Conservation (phyloP, 2,113 vertebrate species). For the Emydura subglobosa region DNA sequence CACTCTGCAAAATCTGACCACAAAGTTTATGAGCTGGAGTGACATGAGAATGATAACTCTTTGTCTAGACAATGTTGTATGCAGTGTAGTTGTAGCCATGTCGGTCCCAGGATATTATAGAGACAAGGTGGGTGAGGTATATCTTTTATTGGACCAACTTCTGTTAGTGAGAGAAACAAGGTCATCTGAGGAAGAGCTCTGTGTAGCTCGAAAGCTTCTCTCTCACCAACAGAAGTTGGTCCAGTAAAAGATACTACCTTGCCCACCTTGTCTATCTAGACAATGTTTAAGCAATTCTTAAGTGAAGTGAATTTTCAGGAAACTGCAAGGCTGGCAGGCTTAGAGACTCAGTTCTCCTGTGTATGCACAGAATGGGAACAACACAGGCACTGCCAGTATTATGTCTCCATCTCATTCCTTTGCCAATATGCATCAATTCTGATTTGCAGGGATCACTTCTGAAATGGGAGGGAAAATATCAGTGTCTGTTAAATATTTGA, state of each 20-base stretch:
- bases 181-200: background rate
- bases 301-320: background rate
- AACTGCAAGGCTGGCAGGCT: background rate
- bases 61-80: background rate
- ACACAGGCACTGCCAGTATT: background rate
- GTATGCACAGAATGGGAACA: background rate
- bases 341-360: background rate
- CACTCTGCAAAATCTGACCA: background rate
- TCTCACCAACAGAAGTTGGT: background rate
- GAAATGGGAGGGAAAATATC: background rate
- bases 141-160: background rate
- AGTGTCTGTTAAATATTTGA: background rate
- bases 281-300: background rate
- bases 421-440: background rate
- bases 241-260: background rate
- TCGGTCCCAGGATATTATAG: background rate
- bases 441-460: background rate
- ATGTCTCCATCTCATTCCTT: background rate
- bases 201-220: background rate
- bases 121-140: background rate
- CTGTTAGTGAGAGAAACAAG: background rate
- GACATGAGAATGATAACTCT: background rate
- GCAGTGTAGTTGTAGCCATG: background rate
- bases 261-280: background rate
- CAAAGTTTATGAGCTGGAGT: background rate